Conservation (phyloP, 2,113 vertebrate species). For the Alexandromys fortis region DNA sequence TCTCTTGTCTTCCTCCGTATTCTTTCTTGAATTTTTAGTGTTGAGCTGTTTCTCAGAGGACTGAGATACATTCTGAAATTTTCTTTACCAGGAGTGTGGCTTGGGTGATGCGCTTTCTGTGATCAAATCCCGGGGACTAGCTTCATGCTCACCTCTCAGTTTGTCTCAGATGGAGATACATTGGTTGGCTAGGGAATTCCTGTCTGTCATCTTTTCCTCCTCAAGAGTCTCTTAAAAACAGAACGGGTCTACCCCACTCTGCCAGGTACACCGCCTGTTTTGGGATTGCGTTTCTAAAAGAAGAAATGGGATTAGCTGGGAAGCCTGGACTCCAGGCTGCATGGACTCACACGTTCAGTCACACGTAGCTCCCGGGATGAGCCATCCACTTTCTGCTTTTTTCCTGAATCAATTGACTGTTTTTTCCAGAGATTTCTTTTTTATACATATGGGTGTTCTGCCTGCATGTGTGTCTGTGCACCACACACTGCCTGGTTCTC, state of each 20-base stretch:
- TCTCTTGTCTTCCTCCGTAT: background rate
- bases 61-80: background rate
- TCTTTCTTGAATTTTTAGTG: background rate
- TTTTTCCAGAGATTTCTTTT: background rate
- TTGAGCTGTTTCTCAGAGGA: background rate
- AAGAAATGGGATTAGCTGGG: background rate
- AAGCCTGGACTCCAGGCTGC: background rate
- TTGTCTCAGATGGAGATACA: background rate
- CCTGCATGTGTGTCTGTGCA: background rate
- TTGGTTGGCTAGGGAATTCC: background rate
- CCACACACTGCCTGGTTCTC: background rate
- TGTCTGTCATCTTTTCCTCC: background rate
- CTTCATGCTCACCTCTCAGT: background rate
- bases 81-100: background rate
- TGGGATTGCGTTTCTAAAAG: background rate
- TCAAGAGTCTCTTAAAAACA: background rate
- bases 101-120: background rate
- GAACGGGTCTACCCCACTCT: background rate
- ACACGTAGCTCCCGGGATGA: background rate
- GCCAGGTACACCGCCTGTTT: background rate
- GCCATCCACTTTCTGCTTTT: too few relatives aligned
- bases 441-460: background rate
- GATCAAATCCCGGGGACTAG: background rate
- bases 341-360: background rate
- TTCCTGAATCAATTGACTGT: background rate